A percentile compares a stretch with the other conserved stretches of the same genome.
Conservation (phyloP, 2,888 invertebrate genomes). For the Neoitamus cyanurus region DNA sequence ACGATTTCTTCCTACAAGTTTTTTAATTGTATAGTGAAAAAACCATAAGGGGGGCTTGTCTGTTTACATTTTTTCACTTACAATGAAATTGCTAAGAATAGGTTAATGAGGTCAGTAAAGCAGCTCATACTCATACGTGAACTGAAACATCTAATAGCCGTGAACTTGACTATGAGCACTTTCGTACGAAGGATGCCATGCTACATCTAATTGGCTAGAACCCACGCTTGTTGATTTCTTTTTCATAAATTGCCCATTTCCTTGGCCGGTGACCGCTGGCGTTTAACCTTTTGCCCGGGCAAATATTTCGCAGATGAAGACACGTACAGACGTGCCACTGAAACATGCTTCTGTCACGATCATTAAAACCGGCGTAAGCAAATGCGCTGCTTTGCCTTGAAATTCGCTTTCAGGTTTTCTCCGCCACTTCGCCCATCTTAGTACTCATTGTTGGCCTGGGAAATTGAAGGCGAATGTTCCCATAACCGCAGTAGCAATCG, state of each 20-base stretch:
- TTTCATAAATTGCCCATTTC: not conserved
- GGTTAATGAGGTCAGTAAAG: not conserved
- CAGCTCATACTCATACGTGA: not conserved
- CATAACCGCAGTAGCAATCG: not conserved
- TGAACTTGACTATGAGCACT: not conserved
- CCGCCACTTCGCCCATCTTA: not conserved
- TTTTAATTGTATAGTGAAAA: not conserved
- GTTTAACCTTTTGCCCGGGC: not conserved
- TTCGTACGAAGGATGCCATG: not conserved
- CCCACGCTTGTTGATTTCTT: not conserved
- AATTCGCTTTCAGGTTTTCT: conserved; percentile 30
- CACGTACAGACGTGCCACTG: not conserved
- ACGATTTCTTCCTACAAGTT: not conserved
- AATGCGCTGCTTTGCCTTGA: not conserved
- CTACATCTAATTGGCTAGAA: not conserved
- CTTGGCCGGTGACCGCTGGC: not conserved
- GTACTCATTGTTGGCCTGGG: conserved; percentile 1
- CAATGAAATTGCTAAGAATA: not conserved
- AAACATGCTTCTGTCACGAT: not conserved
- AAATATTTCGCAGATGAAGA: not conserved
- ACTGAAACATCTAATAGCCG: not conserved
- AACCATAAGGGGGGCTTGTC: not conserved
- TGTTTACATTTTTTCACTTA: not conserved
- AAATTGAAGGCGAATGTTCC: conserved; percentile 7
- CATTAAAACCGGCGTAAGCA: not conserved